Evolutionary conservation across 2,888 invertebrate species (phyloP), one percentile per base, ranked within the genome.

Genomic region (Rugalucina vietnamica): DNA sequence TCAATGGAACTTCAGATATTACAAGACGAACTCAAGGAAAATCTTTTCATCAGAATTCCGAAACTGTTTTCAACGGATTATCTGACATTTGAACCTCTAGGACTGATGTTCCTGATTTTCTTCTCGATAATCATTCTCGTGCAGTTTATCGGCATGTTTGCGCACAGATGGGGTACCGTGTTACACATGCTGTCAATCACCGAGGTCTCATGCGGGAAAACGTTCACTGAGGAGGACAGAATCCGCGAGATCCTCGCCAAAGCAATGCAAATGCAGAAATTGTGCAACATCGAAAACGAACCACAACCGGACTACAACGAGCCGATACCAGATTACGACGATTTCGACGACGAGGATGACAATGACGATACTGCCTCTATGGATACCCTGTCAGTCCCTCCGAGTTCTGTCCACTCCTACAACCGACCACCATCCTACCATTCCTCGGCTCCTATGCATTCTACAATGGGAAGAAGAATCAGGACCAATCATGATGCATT

Each of bases 101-200:
- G 94, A 96, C 96, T 99, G 85, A 98, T 99, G 32, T 99, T 99
- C 94, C 98, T 99, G 89, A 98, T 98, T 95, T 99, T 99, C 96
- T 99, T 99, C 95, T 98, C 98, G 43, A 96, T 98, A 91, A 99
- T 99, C 95, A 96, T 99, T 95, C 96, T 99, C 57, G 98, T 99
- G 91, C 99, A 99, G 95, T 99, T 99, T 95, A 96, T 97, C 76
- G 99, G 98, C 91, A 99, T 99, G 99, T 96, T 99, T 96, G 98
- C 99, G 96, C 99, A 99, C 97, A 97, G 99, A 93, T 99, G 99
- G 95, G 99, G 98, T 93, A 99, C 99, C 0, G 95, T 99, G 84
- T 98, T 99, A 1, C 99, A 99, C 95, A 99, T 99, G 93, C 96
- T 99, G 94, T 97, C 99, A 65, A 98, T 99, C 8, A 99, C 99